Conservation (phyloP, 2,797 vertebrate genomes). For the Diplodus puntazzo region DNA sequence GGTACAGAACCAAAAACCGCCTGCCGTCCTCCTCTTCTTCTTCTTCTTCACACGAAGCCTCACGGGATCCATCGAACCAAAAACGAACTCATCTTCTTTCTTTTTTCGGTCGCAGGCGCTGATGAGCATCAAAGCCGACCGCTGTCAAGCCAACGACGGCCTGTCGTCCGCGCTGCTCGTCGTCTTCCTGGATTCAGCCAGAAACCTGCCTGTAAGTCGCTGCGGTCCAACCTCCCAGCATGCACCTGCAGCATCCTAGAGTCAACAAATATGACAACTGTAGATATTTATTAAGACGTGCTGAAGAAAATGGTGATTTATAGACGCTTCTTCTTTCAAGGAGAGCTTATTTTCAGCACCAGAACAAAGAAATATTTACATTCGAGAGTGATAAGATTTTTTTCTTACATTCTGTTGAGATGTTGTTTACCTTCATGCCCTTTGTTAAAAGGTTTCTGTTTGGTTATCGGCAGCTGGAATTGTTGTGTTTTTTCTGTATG, state of each 20-base stretch:
- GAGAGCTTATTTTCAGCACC: neutral
- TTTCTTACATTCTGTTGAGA: too few species aligned
- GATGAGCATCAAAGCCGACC: conserved; percentile 88
- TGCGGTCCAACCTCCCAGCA: neutral
- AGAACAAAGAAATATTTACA: too few species aligned
- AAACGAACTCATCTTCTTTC: neutral
- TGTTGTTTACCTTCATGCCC: too few species aligned
- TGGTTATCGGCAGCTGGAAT: too few species aligned
- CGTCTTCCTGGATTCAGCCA: conserved; percentile 95
- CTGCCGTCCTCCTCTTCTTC: neutral
- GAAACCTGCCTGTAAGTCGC: conserved; percentile 93
- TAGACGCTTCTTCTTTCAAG: neutral
- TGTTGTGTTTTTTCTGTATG: too few species aligned
- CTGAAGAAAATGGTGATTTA: neutral
- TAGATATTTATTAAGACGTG: neutral
- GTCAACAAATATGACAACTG: neutral
- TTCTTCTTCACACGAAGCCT: neutral
- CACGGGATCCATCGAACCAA: neutral
- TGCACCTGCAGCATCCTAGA: neutral
- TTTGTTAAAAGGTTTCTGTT: too few species aligned
- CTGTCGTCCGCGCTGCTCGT: conserved; percentile 94
- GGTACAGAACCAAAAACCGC: conserved; percentile 76
- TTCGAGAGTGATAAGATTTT: neutral
- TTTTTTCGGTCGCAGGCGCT: conserved; percentile 83
- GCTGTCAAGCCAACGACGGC: conserved; percentile 91